Evolutionary conservation across 2,888 invertebrate genomes (phyloP).

Genomic region (Exephanes ischioxanthus): DNA sequence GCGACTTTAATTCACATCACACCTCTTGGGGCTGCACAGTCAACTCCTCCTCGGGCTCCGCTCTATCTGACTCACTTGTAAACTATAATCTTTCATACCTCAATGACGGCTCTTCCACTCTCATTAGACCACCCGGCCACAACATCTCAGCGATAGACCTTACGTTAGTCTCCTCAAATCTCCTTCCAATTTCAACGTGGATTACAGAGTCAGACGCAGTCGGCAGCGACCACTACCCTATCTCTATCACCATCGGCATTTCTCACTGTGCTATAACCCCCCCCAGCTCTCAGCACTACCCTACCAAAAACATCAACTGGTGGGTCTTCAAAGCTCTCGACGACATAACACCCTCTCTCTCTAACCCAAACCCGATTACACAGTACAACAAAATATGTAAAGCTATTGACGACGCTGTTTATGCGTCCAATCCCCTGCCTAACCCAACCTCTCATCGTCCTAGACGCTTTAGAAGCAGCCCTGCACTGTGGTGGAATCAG

Average conservation of each 20-base stretch:
- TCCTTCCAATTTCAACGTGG: neutral
- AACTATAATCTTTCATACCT: slow-evolving; percentile 4
- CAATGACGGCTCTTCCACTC: slow-evolving; percentile 24
- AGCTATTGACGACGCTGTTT: neutral
- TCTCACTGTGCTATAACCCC: neutral
- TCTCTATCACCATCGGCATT: slow-evolving; percentile 8
- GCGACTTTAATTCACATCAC: slow-evolving; percentile 46
- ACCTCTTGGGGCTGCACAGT: slow-evolving; percentile 36
- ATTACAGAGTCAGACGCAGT: neutral
- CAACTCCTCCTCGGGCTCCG: neutral
- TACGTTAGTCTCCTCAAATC: neutral
- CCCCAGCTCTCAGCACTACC: neutral
- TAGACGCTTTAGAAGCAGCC: neutral
- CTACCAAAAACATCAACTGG: slow-evolving; percentile 24
- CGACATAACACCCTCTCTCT: neutral
- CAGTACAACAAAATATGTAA: neutral
- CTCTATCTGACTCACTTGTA: slow-evolving; percentile 1
- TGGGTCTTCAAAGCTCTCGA: neutral
- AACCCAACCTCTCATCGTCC: neutral
- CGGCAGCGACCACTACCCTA: slow-evolving; percentile 21
- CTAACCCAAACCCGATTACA: neutral
- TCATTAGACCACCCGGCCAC: neutral
- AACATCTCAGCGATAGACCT: neutral
- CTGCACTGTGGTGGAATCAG: slow-evolving; percentile 8
- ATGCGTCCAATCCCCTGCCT: neutral